Conservation (phyloP, 2,113 vertebrate genomes). For the Pelodiscus sinensis region DNA sequence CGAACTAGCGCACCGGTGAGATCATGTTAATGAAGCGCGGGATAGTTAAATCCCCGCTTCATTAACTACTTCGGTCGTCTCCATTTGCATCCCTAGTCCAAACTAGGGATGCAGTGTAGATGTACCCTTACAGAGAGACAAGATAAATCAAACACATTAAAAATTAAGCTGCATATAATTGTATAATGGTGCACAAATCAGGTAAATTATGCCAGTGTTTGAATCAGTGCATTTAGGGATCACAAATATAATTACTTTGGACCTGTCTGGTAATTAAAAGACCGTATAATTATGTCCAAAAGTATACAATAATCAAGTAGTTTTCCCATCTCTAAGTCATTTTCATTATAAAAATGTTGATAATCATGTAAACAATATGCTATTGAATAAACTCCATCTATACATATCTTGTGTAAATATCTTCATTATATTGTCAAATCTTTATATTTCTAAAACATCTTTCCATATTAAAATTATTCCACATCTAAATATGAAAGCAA, state of each 20-base stretch:
- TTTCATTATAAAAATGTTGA: constrained; percentile 6
- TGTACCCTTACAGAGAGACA: constrained; percentile 9
- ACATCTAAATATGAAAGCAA: not conserved
- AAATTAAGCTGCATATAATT: constrained; percentile 41
- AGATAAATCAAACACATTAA: not conserved
- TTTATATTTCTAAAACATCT: constrained; percentile 1
- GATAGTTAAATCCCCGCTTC: no score
- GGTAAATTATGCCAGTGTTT: constrained; percentile 34
- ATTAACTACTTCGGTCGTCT: no score
- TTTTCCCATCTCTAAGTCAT: constrained; percentile 45
- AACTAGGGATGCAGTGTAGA: no score
- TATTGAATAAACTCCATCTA: not conserved
- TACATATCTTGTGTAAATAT: not conserved
- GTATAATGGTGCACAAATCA: constrained; percentile 1
- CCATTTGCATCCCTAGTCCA: no score
- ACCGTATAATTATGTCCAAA: constrained; percentile 2
- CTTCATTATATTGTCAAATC: constrained; percentile 25
- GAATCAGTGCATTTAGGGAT: constrained; percentile 46
- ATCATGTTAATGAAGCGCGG: no score
- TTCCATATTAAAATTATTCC: not conserved
- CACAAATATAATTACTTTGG: constrained; percentile 52
- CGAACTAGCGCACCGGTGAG: no score
- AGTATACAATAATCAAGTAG: constrained; percentile 25
- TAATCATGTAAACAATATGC: not conserved
- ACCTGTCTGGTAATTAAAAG: constrained; percentile 38